Evolutionary conservation across 2,797 vertebrate genomes (phyloP).

Genomic region (Gymnopithys bicolor): DNA sequence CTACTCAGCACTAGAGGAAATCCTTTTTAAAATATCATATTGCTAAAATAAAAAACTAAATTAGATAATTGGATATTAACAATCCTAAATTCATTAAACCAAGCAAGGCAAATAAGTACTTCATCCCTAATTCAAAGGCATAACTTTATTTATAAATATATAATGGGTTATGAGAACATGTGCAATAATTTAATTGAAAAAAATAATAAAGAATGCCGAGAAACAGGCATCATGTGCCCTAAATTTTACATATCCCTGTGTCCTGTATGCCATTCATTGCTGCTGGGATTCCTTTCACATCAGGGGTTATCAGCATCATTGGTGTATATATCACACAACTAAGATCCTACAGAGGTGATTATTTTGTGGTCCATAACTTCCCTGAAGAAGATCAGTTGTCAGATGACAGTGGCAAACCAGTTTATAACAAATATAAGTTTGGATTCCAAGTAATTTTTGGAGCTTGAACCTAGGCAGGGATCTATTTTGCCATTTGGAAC

Average conservation of each 20-base stretch:
- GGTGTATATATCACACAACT: not conserved
- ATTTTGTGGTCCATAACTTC: not conserved
- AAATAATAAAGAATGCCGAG: not conserved
- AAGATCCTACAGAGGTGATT: not conserved
- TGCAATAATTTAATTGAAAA: not conserved
- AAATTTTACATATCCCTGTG: not conserved
- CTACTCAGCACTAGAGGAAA: not conserved
- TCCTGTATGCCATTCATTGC: not conserved
- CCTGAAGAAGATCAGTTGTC: not conserved
- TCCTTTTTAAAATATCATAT: not conserved
- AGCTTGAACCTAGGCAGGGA: not conserved
- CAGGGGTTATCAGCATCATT: not conserved
- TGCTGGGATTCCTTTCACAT: not conserved
- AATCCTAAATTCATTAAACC: not conserved
- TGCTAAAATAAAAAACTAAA: not conserved
- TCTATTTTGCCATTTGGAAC: not conserved
- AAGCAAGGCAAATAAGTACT: not conserved
- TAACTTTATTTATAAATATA: not conserved
- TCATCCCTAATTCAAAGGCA: not conserved
- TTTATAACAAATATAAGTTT: not conserved
- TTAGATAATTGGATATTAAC: not conserved
- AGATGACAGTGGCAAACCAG: not conserved
- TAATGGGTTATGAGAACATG: not conserved
- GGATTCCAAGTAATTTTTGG: not conserved
- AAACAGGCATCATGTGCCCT: not conserved